Percentiles rank a stretch among this genome's conserved stretches.
Conservation (phyloP, 1,140 invertebrate species). For the Batillaria attramentaria region DNA sequence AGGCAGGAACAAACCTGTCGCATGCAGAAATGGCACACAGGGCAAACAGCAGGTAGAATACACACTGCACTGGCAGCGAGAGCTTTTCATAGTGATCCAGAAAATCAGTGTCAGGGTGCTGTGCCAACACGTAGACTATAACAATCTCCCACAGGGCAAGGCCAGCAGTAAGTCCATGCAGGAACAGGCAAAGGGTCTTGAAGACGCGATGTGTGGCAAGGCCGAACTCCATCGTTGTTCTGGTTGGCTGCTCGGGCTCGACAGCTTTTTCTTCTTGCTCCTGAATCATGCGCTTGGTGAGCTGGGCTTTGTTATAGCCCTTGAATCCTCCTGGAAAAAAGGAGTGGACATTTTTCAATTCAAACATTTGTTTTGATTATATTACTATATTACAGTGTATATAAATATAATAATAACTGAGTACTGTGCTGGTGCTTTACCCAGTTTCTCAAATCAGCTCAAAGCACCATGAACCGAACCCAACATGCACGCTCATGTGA, state of each 20-base stretch:
- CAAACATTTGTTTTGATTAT: too few species aligned
- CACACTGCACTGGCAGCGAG: conserved; percentile 63
- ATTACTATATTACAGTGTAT: too few species aligned
- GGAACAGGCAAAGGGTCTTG: conserved; percentile 59
- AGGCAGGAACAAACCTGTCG: too few species aligned
- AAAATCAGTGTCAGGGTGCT: conserved; percentile 53
- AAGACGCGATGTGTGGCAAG: conserved; percentile 56
- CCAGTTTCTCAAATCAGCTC: too few species aligned
- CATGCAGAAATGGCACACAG: conserved; percentile 61
- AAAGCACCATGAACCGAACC: too few species aligned
- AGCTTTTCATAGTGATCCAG: conserved; percentile 57
- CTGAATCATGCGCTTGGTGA: conserved; percentile 53
- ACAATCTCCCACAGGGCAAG: conserved; percentile 64
- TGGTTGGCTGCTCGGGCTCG: conserved; percentile 40
- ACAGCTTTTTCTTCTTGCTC: conserved; percentile 48
- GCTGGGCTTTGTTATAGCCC: conserved; percentile 55
- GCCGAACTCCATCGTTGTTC: conserved; percentile 64
- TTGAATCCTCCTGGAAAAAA: conserved; percentile 61
- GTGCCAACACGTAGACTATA: conserved; percentile 53
- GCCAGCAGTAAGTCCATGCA: conserved; percentile 65
- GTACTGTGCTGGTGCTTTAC: too few species aligned
- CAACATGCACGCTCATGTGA: too few species aligned
- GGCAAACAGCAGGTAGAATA: conserved; percentile 61
- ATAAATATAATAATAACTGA: too few species aligned
- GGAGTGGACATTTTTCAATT: too few species aligned